phyloP scores from a whole-genome alignment of 2,888 invertebrate genomes.

The Calephelis perditalis region DNA sequence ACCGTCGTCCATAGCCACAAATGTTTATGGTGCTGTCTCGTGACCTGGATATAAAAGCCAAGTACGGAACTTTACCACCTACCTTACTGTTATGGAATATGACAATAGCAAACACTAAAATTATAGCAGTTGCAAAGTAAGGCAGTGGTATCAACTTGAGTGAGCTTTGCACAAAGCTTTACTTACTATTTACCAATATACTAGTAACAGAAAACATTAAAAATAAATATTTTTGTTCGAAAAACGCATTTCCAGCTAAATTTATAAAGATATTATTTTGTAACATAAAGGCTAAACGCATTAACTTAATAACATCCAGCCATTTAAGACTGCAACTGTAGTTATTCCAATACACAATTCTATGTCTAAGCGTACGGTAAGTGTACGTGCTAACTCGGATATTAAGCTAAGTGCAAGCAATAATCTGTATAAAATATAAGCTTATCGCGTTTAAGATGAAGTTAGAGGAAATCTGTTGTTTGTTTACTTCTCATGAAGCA shows the following conservation, averaged over 20 bases:
- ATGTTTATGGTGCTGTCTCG: too few species aligned
- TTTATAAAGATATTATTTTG: background rate
- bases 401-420: slow-evolving; percentile 25
- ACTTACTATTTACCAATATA: too few species aligned
- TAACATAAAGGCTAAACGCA: background rate
- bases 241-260: background rate
- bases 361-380: slow-evolving; percentile 22
- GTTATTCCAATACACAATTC: slow-evolving; percentile 21
- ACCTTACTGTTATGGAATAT: too few species aligned
- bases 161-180: too few species aligned
- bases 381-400: slow-evolving; percentile 23
- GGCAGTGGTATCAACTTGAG: too few species aligned
- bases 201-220: background rate
- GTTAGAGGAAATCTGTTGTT: slow-evolving; percentile 4
- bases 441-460: slow-evolving; percentile 7
- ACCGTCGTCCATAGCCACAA: too few species aligned
- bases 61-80: too few species aligned
- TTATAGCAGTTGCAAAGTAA: too few species aligned
- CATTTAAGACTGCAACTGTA: slow-evolving; percentile 13
- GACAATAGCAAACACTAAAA: too few species aligned
- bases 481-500: slow-evolving; percentile 14
- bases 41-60: too few species aligned
- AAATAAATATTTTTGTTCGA: background rate
- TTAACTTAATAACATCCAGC: slow-evolving; percentile 4
- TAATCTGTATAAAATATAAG: slow-evolving; percentile 4